Conservation (phyloP, 1,140 invertebrate genomes). For the Muscidifurax raptorellus region DNA sequence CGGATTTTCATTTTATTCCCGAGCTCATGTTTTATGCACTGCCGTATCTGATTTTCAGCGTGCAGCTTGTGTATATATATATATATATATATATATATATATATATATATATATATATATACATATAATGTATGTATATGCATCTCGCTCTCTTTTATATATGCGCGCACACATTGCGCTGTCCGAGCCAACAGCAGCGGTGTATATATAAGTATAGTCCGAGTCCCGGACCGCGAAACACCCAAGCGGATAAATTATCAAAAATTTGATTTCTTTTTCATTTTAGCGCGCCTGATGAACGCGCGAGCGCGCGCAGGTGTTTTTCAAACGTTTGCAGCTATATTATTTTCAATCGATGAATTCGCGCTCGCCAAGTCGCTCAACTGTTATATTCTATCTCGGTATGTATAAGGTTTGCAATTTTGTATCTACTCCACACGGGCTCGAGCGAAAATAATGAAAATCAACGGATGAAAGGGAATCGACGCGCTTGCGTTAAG, state of each 20-base stretch:
- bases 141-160: no score
- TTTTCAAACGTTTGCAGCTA: constrained; percentile 19
- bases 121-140: no score
- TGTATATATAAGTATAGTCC: neutral
- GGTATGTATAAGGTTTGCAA: no score
- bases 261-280: constrained; percentile 41
- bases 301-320: constrained; percentile 3
- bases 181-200: no score
- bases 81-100: neutral
- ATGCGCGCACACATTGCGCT: no score
- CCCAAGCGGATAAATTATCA: constrained; percentile 41
- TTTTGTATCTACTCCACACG: no score
- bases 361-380: neutral
- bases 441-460: constrained; percentile 58
- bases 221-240: constrained; percentile 1
- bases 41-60: constrained; percentile 46
- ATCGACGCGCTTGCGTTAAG: constrained; percentile 52
- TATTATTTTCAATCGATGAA: constrained; percentile 34
- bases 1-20: constrained; percentile 52
- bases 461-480: constrained; percentile 61
- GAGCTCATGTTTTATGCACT: constrained; percentile 55
- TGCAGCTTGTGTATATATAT: neutral
- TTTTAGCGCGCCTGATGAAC: constrained; percentile 37
- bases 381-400: neutral
- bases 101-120: neutral